Evolutionary conservation across 2,888 invertebrate genomes (phyloP), one percentile per base, ranked within the genome.

Genomic region (Arge pagana): DNA sequence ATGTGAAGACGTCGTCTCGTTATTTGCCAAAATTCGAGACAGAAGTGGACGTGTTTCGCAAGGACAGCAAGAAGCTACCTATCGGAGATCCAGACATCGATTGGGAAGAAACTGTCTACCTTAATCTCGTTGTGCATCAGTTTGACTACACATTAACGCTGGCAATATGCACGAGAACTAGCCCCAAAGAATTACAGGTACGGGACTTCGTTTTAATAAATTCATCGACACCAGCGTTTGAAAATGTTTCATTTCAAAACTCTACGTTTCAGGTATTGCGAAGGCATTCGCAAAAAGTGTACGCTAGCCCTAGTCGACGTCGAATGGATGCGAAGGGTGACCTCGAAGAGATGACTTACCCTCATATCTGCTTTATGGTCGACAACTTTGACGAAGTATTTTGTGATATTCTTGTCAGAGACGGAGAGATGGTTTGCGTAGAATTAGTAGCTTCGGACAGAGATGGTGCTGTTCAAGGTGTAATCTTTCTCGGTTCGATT

Each of bases 381-480:
- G 98, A 99, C 80, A 96, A 97, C 80, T 98, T 97, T 78, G 97
- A 98, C 77, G 96, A 97, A 85, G 96, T 96, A 57, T 98, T 98
- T 82, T 90, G 91, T 80, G 97, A 99, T 81, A 95, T 98, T 72
- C 82, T 96, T 71, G 96, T 98, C 24, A 85, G 96, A 37, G 98
- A 98, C 79, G 97, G 97, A 1, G 98, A 99, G 81, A 95, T 97
- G 90, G 96, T 99, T 50, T 97, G 97, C 79, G 97, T 99, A 54
- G 98, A 99, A 79, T 80, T 99, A 70, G 92, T 96, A 52, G 98
- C 97, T 50, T 85, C 89, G 31, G 97, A 98, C 71, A 85, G 92
- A 59, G 86, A 89, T 72, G 90, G 87, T 45, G 83, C 86, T 23
- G 87, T 91, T 39, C 94, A 95, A 77, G 93, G 94, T 18, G 97